A percentile compares a stretch with the other conserved stretches of the same genome.
Conservation (phyloP, 2,888 invertebrate genomes). For the Hesperia comma region DNA sequence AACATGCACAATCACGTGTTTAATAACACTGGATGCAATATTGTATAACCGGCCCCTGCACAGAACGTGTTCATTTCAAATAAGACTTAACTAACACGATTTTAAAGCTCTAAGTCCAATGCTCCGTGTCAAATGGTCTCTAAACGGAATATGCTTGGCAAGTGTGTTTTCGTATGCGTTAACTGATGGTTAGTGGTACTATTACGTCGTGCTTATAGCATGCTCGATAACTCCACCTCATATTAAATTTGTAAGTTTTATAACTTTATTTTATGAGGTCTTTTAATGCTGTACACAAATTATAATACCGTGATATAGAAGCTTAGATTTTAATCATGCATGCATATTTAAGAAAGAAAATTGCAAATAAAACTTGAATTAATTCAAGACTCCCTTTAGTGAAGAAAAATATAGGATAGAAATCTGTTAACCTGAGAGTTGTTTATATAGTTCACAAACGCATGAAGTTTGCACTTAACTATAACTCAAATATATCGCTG, state of each 20-base stretch:
- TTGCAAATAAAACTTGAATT: no score
- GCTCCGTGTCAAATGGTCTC: not conserved
- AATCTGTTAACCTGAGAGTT: no score
- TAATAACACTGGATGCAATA: constrained; percentile 42
- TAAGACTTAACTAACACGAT: not conserved
- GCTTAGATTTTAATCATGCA: no score
- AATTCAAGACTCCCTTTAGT: no score
- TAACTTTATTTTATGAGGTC: not conserved
- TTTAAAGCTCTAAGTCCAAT: constrained; percentile 11
- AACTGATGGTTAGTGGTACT: constrained; percentile 20
- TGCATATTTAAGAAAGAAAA: no score
- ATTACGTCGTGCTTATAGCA: not conserved
- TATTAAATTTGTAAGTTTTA: not conserved
- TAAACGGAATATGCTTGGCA: constrained; percentile 18
- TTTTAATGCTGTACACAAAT: not conserved
- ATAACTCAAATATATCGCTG: no score
- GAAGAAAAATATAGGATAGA: no score
- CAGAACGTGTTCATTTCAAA: not conserved
- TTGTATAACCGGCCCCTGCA: constrained; percentile 16
- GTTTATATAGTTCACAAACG: no score
- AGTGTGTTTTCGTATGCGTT: constrained; percentile 25
- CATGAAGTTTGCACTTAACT: no score
- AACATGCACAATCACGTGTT: constrained; percentile 51
- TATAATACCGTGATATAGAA: no score
- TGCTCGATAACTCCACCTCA: not conserved